Base-by-base conservation (phyloP, 2,797 vertebrate species). In the Smutsia gigantea region DNA sequence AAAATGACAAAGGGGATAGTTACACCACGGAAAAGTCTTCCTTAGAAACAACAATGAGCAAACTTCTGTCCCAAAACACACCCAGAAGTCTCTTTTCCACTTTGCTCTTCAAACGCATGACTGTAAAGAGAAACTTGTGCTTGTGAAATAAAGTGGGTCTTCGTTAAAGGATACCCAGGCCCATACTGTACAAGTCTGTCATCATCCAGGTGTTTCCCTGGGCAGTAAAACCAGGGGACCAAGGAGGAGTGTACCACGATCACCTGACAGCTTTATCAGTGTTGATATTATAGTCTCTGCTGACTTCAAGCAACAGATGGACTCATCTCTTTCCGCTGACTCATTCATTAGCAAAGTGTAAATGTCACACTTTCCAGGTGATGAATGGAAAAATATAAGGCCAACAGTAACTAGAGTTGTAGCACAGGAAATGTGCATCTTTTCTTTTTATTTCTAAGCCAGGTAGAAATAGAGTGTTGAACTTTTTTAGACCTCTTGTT, bases 351-450 rank as follows among this genome's bases (percentile, higher is more conserved):
- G 53, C 42, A 83, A 95, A 96, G 39, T 53, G 23, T 74, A 97
- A 96, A 93, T 91, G 83, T 89, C 88, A 94, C 69, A 61, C 5
- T 72, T 71, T 81, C 34, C 37, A 88, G 61, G 46, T n/a, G 61
- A 97, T 75, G 8, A 78, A 88, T 64, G 23, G 46, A 85, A 88
- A 92, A 95, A 61, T 49, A 11, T 49, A 96, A 82, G 37, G 61
- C 29, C 23, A 72, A 25, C 0, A 23, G n/a, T 29, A 77, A 64
- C 66, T 31, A 46, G 12, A 84, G 31, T 7, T 21, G 3, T 23
- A 84, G 37, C 55, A 66, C 6, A 87, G 46, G n/a, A 71, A 87
- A 39, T 86, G 12, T 2, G 12, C 13, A 11, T 14, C 14, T 93
- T 95, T 93, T 63, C 18, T 13, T 94, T 94, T 53, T 39, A 77